These are phyloP conservation scores for Leptinotarsa defecta DNA, from an alignment of 1,140 invertebrate genomes.

Conservation along the genomic window DNA sequence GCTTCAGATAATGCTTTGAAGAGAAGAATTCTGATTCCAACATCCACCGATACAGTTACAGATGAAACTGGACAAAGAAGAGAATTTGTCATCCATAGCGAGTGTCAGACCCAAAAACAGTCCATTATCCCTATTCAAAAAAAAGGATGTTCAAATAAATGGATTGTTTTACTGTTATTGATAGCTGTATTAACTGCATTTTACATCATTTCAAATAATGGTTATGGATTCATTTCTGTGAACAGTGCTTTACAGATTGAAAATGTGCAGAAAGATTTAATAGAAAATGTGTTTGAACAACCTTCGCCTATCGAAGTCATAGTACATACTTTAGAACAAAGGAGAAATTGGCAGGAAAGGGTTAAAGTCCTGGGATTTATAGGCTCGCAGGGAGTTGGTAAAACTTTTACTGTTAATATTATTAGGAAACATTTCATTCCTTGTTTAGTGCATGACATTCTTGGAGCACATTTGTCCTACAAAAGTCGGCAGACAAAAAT, in stretches of 20 bases:
- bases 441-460: constrained; percentile 23
- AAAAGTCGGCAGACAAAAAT: constrained; percentile 8
- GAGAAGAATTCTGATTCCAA: neutral
- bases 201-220: neutral
- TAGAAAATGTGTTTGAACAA: constrained; percentile 16
- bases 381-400: constrained; percentile 26
- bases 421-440: constrained; percentile 19
- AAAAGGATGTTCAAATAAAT: neutral
- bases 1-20: constrained; percentile 9
- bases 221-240: constrained; percentile 11
- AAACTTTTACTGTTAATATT: constrained; percentile 24
- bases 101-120: neutral
- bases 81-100: neutral
- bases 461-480: constrained; percentile 11
- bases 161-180: constrained; percentile 1
- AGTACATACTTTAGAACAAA: constrained; percentile 12
- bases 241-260: constrained; percentile 20
- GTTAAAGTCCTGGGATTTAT: constrained; percentile 26
- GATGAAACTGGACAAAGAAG: neutral
- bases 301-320: neutral
- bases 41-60: neutral
- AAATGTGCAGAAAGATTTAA: constrained; percentile 12
- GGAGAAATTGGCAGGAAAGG: constrained; percentile 9
- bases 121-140: neutral
- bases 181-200: neutral